Evolutionary conservation across 2,888 invertebrate genomes (phyloP).

Genomic region (Alloscopus bannaensis): DNA sequence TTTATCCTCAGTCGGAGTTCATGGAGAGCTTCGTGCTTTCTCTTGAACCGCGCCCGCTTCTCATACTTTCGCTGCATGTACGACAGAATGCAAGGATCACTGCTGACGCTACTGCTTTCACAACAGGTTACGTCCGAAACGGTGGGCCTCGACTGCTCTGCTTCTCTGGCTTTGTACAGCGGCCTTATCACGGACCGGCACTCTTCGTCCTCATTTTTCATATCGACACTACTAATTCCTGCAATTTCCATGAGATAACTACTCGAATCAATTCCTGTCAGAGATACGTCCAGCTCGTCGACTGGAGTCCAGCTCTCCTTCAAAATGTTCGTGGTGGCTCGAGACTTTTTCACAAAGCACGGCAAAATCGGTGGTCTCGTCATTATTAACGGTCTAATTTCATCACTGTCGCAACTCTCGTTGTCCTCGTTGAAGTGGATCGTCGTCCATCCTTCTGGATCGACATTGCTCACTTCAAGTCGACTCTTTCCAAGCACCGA

Average conservation of each 20-base stretch:
- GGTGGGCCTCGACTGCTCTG: too few species aligned
- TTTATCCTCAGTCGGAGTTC: constrained; percentile 33
- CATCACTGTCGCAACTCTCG: constrained; percentile 12
- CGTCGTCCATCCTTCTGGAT: constrained; percentile 34
- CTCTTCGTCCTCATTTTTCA: neutral
- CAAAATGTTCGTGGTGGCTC: neutral
- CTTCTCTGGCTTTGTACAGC: neutral
- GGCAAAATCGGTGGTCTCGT: constrained; percentile 23
- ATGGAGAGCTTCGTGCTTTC: constrained; percentile 40
- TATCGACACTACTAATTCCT: constrained; percentile 9
- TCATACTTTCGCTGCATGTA: constrained; percentile 43
- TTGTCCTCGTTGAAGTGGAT: constrained; percentile 5
- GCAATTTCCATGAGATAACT: constrained; percentile 27
- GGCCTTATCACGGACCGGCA: neutral
- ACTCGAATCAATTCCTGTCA: too few species aligned
- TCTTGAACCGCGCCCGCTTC: constrained; percentile 8
- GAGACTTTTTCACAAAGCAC: constrained; percentile 1
- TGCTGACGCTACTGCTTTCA: constrained; percentile 17
- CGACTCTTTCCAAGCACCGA: too few species aligned
- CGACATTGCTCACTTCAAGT: too few species aligned
- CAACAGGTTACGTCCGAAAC: neutral
- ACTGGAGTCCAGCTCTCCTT: neutral
- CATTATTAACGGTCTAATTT: neutral
- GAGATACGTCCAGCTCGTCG: neutral
- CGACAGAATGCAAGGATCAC: constrained; percentile 25